Base-by-base conservation (phyloP, 92 coral and sea anemone species). In the Diadumene lineata region DNA sequence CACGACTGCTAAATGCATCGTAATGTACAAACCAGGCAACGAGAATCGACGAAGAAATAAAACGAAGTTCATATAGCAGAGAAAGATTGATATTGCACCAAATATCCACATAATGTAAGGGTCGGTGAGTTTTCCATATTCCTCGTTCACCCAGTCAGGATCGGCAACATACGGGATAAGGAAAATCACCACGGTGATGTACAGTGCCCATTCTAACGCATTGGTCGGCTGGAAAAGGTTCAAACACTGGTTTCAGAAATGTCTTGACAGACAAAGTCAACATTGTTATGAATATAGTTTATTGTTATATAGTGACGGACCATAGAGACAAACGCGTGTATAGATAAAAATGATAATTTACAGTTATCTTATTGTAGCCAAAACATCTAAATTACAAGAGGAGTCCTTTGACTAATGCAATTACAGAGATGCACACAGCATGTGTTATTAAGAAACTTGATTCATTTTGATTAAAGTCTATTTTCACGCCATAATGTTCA, bases 61-160 rank as follows among this genome's bases (percentile, higher is more conserved):
- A 51, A 93, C 73, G 68, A 93, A 78, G 75, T 91, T 90, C 29
- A 86, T 76, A 74, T 91, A 93, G 51, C 93, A 86, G 17, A 90
- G 74, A 67, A 93, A 93, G 31, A 90, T 76, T 1, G 98, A 84
- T 65, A 84, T 28, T 24, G 81, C 65, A 60, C 86, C 96, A 11
- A 76, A 60, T 21, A 79, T 80, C 98, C 97, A 93, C 25, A 91
- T 75, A 38, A 34, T 53, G 24, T 50, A 76, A 17, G 93, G 93
- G 10, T 88, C 78, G 17, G 23, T 76, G 51, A 87, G 43, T 28
- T 48, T 29, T 2, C 63, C 84, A 31, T 87, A 80, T 78, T 85
- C 56, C 1, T 11, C 43, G 57, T 90, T 80, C 8, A 87, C 75
- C 56, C 53, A 30, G 9, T 11, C 18, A 13, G 11, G 67, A 0